Base-by-base conservation (phyloP, 2,113 vertebrate genomes). In the Corythoichthys intestinalis region DNA sequence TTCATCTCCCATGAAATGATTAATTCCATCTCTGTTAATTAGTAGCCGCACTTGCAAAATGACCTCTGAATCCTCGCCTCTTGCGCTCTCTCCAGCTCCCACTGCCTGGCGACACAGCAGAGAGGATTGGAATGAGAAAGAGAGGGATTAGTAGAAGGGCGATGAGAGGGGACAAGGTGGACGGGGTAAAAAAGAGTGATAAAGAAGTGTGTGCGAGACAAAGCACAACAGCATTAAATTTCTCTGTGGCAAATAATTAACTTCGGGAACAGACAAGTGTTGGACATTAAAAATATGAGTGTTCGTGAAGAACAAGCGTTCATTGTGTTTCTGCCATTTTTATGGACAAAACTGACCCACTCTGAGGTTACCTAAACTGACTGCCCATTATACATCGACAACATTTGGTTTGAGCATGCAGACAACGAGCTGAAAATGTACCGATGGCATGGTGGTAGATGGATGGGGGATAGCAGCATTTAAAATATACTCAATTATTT, bases 401-500 rank as follows among this genome's bases (percentile, higher is more conserved):
- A 39, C 15, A 20, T 11, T 56, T n/a, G 66, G 3, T 11, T 67
- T 79, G 65, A 68, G 66, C 72, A 83, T 81, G 67, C 74, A 76
- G 74, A 6, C 60, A 12, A 67, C 11, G 66, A 63, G 63, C 70
- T 63, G 66, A 65, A 66, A 66, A 76, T 64, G 72, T 66, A 54
- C 14, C 2, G 79, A 73, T 66, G 66, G 72, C 73, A 72, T 64
- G 71, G 58, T 77, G 72, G 66, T 69, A 76, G 82, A 62, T 75
- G 64, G 71, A 66, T 68, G 77, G 58, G 68, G 87, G 86, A 90
- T 86, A 76, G 76, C 89, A 85, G 64, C 72, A 63, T 73, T 69
- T 76, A 71, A 83, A 78, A 86, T 86, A 76, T 70, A 79, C 66
- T 64, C 59, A 87, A 88, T 91, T 81, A 88, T 91, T 91, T 81